Conservation (phyloP, 2,888 invertebrate genomes). For the Teinopalpus imperialis region DNA sequence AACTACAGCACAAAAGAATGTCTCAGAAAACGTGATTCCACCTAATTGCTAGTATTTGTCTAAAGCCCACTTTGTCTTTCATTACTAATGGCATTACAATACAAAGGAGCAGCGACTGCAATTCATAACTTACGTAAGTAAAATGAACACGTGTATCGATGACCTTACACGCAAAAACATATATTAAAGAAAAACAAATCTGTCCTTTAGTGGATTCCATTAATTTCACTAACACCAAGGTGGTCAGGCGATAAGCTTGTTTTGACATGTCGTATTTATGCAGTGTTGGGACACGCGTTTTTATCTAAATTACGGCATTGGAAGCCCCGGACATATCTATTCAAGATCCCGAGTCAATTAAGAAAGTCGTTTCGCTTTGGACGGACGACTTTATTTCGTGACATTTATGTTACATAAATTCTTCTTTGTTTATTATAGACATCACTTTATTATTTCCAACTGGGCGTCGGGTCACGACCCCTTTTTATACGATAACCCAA, state of each 20-base stretch:
- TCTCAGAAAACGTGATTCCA: constrained; percentile 16
- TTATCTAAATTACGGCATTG: constrained; percentile 77
- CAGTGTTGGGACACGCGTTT: constrained; percentile 59
- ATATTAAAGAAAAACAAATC: constrained; percentile 43
- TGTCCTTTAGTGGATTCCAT: constrained; percentile 57
- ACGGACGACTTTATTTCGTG: constrained; percentile 35
- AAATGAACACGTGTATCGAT: constrained; percentile 37
- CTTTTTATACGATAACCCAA: constrained; percentile 24
- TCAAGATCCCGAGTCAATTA: constrained; percentile 55
- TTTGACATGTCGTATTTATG: constrained; percentile 72
- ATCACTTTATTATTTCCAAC: constrained; percentile 22
- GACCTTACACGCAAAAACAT: constrained; percentile 33
- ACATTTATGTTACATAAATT: constrained; percentile 23
- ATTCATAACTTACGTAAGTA: constrained; percentile 27
- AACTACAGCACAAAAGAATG: constrained; percentile 14
- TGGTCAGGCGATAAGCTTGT: constrained; percentile 71
- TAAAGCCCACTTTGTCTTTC: constrained; percentile 18
- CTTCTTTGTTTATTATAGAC: constrained; percentile 23
- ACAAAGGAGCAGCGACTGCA: constrained; percentile 24
- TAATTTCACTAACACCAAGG: constrained; percentile 69
- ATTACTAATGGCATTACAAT: constrained; percentile 24
- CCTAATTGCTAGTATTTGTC: constrained; percentile 24
- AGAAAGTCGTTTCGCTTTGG: constrained; percentile 41
- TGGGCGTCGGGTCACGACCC: constrained; percentile 22
- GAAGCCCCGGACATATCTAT: constrained; percentile 67